Percentiles rank a stretch among this genome's conserved stretches.
Conservation (phyloP, 1,140 invertebrate species). For the Bombus consobrinus region DNA sequence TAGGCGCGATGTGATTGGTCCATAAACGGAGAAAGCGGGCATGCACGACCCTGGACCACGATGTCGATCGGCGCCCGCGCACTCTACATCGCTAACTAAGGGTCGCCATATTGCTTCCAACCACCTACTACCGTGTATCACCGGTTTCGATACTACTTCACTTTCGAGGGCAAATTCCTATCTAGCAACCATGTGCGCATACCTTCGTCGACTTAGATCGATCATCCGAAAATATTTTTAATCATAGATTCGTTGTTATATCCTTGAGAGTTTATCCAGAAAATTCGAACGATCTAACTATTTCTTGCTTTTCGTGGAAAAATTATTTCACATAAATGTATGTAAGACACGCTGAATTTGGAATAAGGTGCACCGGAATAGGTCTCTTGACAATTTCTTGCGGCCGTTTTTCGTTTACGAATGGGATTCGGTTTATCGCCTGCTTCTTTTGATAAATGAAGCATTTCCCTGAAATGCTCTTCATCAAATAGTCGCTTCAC, state of each 20-base stretch:
- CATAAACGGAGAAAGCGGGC: conserved; percentile 64
- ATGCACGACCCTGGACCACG: conserved; percentile 58
- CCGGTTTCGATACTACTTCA: conserved; percentile 29
- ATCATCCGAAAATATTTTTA: conserved; percentile 21
- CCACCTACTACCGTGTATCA: conserved; percentile 32
- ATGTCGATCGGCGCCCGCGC: conserved; percentile 61
- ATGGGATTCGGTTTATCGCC: not conserved
- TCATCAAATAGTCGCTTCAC: not conserved
- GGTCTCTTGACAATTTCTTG: not conserved
- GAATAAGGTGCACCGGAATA: no score
- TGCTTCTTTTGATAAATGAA: not conserved
- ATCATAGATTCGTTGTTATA: not conserved
- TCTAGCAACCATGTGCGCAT: conserved; percentile 2
- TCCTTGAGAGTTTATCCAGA: not conserved
- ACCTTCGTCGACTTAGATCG: conserved; percentile 12
- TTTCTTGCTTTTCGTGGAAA: not conserved
- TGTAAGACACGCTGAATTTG: not conserved
- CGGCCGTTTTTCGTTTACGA: not conserved
- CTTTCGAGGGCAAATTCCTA: conserved; percentile 37
- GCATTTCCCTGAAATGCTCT: not conserved
- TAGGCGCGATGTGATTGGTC: conserved; percentile 72
- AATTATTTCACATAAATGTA: not conserved
- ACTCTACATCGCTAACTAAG: conserved; percentile 8
- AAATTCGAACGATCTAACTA: not conserved
- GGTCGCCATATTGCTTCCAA: conserved; percentile 36